Percentiles rank a stretch among this genome's conserved stretches.
phyloP scores from a whole-genome alignment of 2,888 invertebrate species.

The Sclerodermus sp. region DNA sequence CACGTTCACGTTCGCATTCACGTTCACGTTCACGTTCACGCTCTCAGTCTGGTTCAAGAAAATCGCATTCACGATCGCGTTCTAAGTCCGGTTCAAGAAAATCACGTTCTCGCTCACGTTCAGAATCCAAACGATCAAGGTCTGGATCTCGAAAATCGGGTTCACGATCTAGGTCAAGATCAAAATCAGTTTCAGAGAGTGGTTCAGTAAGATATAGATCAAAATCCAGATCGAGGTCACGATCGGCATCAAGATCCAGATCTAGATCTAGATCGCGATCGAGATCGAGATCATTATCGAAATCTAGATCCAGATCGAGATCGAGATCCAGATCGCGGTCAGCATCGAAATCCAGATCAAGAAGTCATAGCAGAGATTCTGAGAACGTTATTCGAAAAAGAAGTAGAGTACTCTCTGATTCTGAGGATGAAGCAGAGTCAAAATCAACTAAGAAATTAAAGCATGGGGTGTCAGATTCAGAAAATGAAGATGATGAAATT shows the following conservation, averaged over 20 bases:
- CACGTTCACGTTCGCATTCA: slow-evolving; percentile 38
- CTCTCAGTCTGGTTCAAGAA: slow-evolving; percentile 43
- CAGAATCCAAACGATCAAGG: slow-evolving; percentile 29
- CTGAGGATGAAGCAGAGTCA: slow-evolving; percentile 61
- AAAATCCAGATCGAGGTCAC: slow-evolving; percentile 34
- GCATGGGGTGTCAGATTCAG: slow-evolving; percentile 50
- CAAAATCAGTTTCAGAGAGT: slow-evolving; percentile 36
- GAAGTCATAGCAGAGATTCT: slow-evolving; percentile 43
- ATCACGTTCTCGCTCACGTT: slow-evolving; percentile 29
- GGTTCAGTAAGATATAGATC: slow-evolving; percentile 24
- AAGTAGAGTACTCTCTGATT: slow-evolving; percentile 62
- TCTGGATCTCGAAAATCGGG: slow-evolving; percentile 34
- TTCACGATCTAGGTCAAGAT: slow-evolving; percentile 28
- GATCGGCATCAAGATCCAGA: slow-evolving; percentile 34
- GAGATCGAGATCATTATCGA: slow-evolving; percentile 28
- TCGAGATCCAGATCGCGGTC: slow-evolving; percentile 36
- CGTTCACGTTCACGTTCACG: slow-evolving; percentile 34
- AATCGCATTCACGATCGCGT: slow-evolving; percentile 25
- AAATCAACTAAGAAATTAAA: slow-evolving; percentile 48
- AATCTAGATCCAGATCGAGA: slow-evolving; percentile 29
- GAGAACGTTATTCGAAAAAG: slow-evolving; percentile 38
- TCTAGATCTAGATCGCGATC: slow-evolving; percentile 42
- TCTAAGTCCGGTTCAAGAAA: slow-evolving; percentile 31
- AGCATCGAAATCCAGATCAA: slow-evolving; percentile 34
- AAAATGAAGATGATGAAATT: slow-evolving; percentile 42